Evolutionary conservation across 2,888 invertebrate species (phyloP).

Genomic region (Ceramica pisi): DNA sequence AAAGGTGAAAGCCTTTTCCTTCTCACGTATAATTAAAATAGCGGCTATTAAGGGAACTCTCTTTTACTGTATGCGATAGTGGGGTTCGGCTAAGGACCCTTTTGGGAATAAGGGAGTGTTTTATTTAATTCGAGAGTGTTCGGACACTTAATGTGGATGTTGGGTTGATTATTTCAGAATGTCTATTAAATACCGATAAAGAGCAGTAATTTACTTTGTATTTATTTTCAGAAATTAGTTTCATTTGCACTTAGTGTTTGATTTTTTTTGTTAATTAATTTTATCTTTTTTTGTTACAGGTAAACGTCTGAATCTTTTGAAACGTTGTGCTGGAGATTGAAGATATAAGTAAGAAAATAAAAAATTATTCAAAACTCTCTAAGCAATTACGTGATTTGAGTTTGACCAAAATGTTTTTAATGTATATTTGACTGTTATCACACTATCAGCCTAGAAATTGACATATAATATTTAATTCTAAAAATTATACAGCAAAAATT

Average conservation of each 20-base stretch:
- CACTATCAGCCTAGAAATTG: too few relatives aligned
- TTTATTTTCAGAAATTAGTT: background rate
- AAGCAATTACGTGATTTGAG: background rate
- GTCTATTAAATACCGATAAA: slow-evolving; percentile 2
- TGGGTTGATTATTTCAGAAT: background rate
- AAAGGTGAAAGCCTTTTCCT: slow-evolving; percentile 52
- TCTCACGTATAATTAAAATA: slow-evolving; percentile 81
- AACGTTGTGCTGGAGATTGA: too few relatives aligned
- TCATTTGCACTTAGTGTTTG: background rate
- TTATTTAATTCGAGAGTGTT: slow-evolving; percentile 32
- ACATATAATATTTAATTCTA: too few relatives aligned
- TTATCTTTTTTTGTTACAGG: slow-evolving; percentile 42
- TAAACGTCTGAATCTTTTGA: slow-evolving; percentile 5
- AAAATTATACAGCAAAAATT: too few relatives aligned
- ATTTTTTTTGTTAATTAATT: too few relatives aligned
- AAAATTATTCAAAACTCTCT: background rate
- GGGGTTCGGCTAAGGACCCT: slow-evolving; percentile 7
- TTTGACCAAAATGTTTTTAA: too few relatives aligned
- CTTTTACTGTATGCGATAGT: slow-evolving; percentile 70
- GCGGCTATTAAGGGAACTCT: slow-evolving; percentile 75
- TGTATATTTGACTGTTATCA: too few relatives aligned
- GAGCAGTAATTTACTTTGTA: background rate
- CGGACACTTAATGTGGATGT: background rate
- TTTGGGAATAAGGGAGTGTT: background rate
- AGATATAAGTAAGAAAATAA: background rate